Evolutionary conservation across 2,888 invertebrate genomes (phyloP).

Genomic region (Marasmarcha lunaedactyla): DNA sequence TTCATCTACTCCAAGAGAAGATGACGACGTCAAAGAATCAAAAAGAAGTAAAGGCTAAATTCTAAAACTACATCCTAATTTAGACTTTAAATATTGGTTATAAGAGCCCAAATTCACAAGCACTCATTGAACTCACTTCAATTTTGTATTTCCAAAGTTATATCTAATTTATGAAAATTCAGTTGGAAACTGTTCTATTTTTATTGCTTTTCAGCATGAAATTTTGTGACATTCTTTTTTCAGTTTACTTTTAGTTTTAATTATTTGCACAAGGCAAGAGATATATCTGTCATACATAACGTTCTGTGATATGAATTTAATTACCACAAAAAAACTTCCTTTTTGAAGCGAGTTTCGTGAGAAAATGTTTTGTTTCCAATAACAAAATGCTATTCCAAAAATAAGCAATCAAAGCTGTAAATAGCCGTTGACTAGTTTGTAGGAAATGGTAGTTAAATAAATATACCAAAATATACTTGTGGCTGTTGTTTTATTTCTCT

Average conservation of each 20-base stretch:
- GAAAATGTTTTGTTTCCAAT: background rate
- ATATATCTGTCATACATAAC: too few species aligned
- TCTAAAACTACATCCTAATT: background rate
- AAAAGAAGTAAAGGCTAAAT: constrained; percentile 53
- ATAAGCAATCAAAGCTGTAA: constrained; percentile 38
- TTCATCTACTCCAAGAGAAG: constrained; percentile 26
- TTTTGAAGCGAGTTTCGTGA: too few species aligned
- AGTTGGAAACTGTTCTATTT: too few species aligned
- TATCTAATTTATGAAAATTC: too few species aligned
- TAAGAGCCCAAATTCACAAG: too few species aligned
- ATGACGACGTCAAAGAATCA: constrained; percentile 44
- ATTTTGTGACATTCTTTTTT: too few species aligned
- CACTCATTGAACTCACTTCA: too few species aligned
- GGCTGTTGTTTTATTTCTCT: constrained; percentile 6
- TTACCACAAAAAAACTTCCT: background rate
- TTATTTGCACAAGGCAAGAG: too few species aligned
- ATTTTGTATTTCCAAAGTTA: too few species aligned
- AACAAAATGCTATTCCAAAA: constrained; percentile 7
- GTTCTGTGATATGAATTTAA: constrained; percentile 6
- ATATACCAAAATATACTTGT: constrained; percentile 16
- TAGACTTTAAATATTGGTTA: too few species aligned
- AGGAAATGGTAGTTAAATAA: constrained; percentile 49
- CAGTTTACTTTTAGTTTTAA: too few species aligned
- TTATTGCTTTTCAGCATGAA: too few species aligned
- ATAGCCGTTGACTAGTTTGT: constrained; percentile 66